These are phyloP conservation scores for Glaucidium brasilianum DNA, from an alignment of 2,113 vertebrate species.

Conservation along the genomic window DNA sequence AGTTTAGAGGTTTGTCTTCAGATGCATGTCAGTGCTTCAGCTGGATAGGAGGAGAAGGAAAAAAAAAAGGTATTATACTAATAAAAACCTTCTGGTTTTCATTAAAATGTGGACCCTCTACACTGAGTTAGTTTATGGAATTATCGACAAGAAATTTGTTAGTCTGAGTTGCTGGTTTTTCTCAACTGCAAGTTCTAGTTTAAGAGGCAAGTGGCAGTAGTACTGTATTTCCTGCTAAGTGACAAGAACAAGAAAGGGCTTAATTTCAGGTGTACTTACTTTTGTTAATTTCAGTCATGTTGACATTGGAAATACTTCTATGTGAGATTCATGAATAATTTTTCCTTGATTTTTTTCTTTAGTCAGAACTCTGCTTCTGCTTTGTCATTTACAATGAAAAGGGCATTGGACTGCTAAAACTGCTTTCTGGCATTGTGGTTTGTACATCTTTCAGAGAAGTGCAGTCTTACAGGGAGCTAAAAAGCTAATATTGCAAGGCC, in stretches of 20 bases:
- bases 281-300: not conserved
- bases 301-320: not conserved
- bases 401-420: not conserved
- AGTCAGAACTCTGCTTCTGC: not conserved
- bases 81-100: constrained; percentile 33
- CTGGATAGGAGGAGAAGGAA: not conserved
- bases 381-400: not conserved
- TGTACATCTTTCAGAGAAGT: not conserved
- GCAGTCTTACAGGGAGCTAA: not conserved
- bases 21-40: constrained; percentile 34
- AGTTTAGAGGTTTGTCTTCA: not conserved
- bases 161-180: not conserved
- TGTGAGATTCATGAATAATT: not conserved
- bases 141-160: constrained; percentile 19
- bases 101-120: constrained; percentile 27
- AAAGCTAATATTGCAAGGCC: not conserved
- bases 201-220: not conserved
- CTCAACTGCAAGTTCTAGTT: not conserved
- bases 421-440: not conserved
- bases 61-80: not conserved
- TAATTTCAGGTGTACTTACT: not conserved
- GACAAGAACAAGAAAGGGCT: not conserved
- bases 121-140: constrained; percentile 38
- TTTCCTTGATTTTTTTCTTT: not conserved
- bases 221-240: not conserved